Evolutionary conservation across 2,113 vertebrate species (phyloP).

Genomic region (Gymnarchus niloticus): DNA sequence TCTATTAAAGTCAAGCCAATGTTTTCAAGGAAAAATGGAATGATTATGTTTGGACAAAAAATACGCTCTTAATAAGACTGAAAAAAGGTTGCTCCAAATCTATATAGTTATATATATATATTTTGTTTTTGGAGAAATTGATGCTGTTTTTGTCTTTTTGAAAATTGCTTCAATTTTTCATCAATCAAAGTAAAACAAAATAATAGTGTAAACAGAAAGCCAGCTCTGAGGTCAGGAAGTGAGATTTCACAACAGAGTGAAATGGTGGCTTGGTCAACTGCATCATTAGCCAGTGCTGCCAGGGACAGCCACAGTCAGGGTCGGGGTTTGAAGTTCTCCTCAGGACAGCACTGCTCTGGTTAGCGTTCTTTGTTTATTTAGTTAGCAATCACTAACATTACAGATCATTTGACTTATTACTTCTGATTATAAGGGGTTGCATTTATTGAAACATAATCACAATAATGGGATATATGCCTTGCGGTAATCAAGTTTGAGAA

Average conservation of each 20-base stretch:
- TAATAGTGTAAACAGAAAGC: slow-evolving; percentile 54
- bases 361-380: too few relatives aligned
- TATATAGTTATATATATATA: neutral
- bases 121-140: slow-evolving; percentile 50
- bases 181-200: slow-evolving; percentile 66
- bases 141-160: slow-evolving; percentile 50
- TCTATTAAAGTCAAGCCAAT: slow-evolving; percentile 49
- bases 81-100: slow-evolving; percentile 33
- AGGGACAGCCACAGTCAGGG: neutral
- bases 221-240: slow-evolving; percentile 45
- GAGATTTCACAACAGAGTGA: slow-evolving; percentile 31
- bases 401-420: neutral
- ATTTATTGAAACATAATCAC: neutral
- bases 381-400: neutral
- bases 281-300: neutral
- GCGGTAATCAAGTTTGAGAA: neutral
- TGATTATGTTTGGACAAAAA: slow-evolving; percentile 57
- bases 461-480: neutral
- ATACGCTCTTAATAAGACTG: slow-evolving; percentile 55
- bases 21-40: slow-evolving; percentile 51
- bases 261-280: slow-evolving; percentile 26
- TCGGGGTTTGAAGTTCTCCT: neutral
- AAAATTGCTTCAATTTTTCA: slow-evolving; percentile 72
- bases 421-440: neutral
- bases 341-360: too few relatives aligned